Evolutionary conservation across 1,140 invertebrate species (phyloP), one percentile per base, ranked within the genome.

Genomic region (Hylyphantes graminicola): DNA sequence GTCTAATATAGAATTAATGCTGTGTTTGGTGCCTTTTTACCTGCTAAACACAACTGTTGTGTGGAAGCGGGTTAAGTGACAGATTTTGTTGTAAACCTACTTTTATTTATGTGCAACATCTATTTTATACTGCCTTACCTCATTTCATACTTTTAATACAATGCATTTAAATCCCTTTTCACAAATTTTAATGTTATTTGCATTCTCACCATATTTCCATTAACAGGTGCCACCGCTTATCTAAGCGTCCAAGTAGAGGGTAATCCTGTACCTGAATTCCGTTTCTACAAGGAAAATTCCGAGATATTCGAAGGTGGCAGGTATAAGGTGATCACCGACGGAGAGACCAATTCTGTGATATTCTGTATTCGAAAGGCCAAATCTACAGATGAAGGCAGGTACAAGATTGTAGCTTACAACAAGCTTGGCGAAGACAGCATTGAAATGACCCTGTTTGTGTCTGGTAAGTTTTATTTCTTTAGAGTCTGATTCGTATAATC

Each of bases 351-450:
- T 88, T 93, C 94, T 51, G 95, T 98, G 87, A 97, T 96, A 35
- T 92, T 99, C 68, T 96, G 96, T 89, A 98, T 99, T 91, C 93
- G 96, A 87, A 99, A 99, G 92, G 93, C 96, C 86, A 97, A 98
- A 89, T 94, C 96, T 13, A 96, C 96, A 88, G 98, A 99, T 93
- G 98, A 99, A 91, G 97, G 96, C 54, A 96, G 96, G 89, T 99
- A 99, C 91, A 96, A 95, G 89, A 93, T 98, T 87, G 93, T 96
- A 75, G 93, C 99, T 77, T 95, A 94, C 88, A 98, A 99, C 89
- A 93, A 94, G 78, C 95, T 98, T 88, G 98, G 98, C 81, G 95
- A 96, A 89, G 97, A 98, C 89, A 94, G 94, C 0, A 96, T 96
- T 81, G 96, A 98, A 89, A 97, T 97, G 93, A 94, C 94, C 88